phyloP scores from a whole-genome alignment of 2,113 vertebrate genomes.

The Halcyon senegalensis region DNA sequence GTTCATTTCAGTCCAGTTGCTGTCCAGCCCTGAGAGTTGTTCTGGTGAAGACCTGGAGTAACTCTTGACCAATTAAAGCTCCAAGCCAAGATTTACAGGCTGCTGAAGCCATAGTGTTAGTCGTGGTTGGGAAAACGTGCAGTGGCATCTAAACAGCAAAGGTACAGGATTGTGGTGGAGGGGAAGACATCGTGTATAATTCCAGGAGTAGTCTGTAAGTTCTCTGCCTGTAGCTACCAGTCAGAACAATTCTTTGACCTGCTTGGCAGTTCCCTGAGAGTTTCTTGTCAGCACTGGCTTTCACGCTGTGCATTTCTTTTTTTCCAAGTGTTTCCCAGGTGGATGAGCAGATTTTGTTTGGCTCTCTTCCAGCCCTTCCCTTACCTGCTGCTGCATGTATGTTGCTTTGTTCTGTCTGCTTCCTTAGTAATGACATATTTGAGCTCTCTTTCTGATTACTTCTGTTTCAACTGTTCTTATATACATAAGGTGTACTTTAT shows the following conservation, averaged over 20 bases:
- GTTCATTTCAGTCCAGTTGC: neutral
- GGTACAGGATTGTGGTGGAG: neutral
- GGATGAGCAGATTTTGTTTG: neutral
- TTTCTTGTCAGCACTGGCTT: conserved; percentile 26
- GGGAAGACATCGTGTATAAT: neutral
- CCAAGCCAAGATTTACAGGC: neutral
- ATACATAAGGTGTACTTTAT: neutral
- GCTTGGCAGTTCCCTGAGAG: neutral
- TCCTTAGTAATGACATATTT: neutral
- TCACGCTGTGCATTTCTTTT: neutral
- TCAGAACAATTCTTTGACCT: neutral
- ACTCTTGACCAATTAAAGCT: neutral
- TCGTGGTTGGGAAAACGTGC: neutral
- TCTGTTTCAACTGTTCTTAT: neutral
- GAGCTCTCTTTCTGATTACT: neutral
- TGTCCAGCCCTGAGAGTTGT: neutral
- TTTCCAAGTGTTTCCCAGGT: neutral
- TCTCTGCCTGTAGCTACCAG: conserved; percentile 1
- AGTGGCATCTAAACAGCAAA: neutral
- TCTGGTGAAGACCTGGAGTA: neutral
- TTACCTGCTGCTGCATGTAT: neutral
- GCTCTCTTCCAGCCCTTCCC: neutral
- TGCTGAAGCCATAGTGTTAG: neutral
- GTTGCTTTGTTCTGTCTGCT: neutral
- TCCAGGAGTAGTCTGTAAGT: neutral